These are phyloP conservation scores for Anoura caudifer DNA, from an alignment of 2,113 vertebrate species.

Conservation along the genomic window DNA sequence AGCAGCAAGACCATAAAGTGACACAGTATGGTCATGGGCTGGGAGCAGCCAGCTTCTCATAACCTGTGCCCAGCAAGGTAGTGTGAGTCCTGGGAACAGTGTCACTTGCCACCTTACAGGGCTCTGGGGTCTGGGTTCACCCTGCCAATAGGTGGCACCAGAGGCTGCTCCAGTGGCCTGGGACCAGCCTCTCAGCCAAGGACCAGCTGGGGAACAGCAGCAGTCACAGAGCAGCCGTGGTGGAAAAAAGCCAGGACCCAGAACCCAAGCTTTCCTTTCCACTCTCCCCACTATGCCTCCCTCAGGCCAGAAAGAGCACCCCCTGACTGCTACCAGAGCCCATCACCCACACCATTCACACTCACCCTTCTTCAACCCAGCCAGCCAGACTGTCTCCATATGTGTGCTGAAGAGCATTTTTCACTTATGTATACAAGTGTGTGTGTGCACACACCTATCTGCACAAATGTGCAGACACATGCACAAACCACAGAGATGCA, in stretches of 20 bases:
- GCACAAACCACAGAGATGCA: not conserved
- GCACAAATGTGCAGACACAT: not conserved
- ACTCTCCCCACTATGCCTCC: no score
- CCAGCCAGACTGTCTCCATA: not conserved
- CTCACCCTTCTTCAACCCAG: not conserved
- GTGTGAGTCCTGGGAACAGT: not conserved
- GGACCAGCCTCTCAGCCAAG: not conserved
- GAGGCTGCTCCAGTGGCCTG: not conserved
- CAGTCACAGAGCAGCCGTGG: fast-evolving
- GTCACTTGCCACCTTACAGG: fast-evolving
- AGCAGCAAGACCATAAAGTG: not conserved
- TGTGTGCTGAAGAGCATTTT: not conserved
- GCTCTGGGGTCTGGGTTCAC: not conserved
- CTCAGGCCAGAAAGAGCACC: not conserved
- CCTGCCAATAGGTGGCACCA: not conserved
- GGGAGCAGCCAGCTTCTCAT: not conserved
- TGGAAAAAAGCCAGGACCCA: no score
- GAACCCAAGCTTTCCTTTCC: not conserved
- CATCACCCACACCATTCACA: no score
- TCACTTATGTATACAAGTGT: no score
- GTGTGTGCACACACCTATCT: not conserved
- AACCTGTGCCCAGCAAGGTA: not conserved
- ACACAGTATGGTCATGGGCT: fast-evolving
- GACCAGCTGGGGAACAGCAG: not conserved
- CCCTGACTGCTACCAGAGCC: not conserved